Percentiles rank a stretch among this genome's conserved stretches.
Conservation (phyloP, 2,113 vertebrate genomes). For the Tupaia chinensis region DNA sequence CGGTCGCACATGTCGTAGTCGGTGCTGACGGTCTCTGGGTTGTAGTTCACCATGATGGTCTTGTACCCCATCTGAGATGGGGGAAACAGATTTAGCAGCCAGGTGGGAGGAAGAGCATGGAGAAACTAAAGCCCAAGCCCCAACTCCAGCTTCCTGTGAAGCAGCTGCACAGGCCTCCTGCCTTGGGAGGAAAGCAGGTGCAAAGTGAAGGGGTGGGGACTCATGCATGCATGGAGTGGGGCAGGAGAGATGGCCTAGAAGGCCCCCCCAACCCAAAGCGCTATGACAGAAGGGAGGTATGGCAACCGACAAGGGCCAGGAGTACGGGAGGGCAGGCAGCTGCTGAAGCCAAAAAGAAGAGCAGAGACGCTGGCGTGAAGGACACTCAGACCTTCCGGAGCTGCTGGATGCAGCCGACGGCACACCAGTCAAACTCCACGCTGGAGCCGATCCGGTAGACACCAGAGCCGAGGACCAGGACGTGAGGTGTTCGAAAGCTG, state of each 20-base stretch:
- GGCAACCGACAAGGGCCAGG: background rate
- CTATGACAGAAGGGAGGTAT: fast-evolving
- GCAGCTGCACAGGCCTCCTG: background rate
- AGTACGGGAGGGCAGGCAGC: background rate
- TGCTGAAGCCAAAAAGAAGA: background rate
- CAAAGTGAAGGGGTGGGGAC: background rate
- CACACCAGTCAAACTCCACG: conserved; percentile 98
- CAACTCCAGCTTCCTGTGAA: background rate
- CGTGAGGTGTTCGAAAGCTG: conserved; percentile 91
- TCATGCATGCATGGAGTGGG: background rate
- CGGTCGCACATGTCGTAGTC: conserved; percentile 99
- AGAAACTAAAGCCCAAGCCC: background rate
- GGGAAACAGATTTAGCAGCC: background rate
- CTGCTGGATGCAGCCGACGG: conserved; percentile 96
- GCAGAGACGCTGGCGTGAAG: background rate
- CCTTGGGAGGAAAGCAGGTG: background rate
- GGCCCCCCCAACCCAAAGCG: background rate
- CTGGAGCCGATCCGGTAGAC: conserved; percentile 99
- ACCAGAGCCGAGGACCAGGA: conserved; percentile 97
- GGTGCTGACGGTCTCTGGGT: conserved; percentile 98
- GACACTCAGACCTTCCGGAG: conserved; percentile 92
- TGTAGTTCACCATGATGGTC: conserved; percentile 99
- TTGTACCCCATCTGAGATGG: conserved; percentile 95
- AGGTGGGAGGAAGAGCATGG: background rate
- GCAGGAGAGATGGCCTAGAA: background rate